phyloP scores from a whole-genome alignment of 2,113 vertebrate species.

The Salminus brasiliensis region DNA sequence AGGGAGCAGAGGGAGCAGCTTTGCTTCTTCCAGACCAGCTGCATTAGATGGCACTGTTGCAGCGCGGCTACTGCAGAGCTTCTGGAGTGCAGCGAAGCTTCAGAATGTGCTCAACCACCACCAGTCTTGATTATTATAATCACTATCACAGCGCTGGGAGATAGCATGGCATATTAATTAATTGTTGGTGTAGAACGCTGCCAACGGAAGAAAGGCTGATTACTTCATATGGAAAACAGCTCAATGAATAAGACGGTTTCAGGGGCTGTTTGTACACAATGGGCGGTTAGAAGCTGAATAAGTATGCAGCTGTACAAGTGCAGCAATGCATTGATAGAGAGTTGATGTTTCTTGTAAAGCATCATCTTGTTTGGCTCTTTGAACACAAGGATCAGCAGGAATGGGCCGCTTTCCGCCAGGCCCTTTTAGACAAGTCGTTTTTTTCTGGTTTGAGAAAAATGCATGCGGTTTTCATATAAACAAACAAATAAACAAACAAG shows the following conservation, averaged over 20 bases:
- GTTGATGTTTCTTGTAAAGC: conserved; percentile 16
- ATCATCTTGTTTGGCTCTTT: conserved; percentile 9
- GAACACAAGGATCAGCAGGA: neutral
- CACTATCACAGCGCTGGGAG: conserved; percentile 56
- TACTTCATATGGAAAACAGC: conserved; percentile 55
- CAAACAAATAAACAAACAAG: neutral
- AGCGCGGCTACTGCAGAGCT: conserved; percentile 39
- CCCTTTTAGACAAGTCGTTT: conserved; percentile 8
- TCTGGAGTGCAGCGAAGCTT: neutral
- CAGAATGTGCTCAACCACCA: conserved; percentile 27
- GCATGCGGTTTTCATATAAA: neutral
- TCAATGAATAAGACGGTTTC: conserved; percentile 47
- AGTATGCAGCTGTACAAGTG: neutral
- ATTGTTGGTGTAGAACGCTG: conserved; percentile 63
- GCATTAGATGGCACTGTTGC: conserved; percentile 76
- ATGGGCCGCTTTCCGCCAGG: neutral
- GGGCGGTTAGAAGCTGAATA: conserved; percentile 27
- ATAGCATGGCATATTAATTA: conserved; percentile 67
- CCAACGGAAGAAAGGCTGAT: conserved; percentile 52
- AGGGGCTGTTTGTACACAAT: conserved; percentile 42
- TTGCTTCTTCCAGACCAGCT: neutral
- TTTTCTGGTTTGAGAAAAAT: neutral
- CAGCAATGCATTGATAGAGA: conserved; percentile 3
- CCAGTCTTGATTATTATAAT: conserved; percentile 34
- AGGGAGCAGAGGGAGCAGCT: neutral